Conservation (phyloP, 2,888 invertebrate genomes). For the Cantharis rufa region DNA sequence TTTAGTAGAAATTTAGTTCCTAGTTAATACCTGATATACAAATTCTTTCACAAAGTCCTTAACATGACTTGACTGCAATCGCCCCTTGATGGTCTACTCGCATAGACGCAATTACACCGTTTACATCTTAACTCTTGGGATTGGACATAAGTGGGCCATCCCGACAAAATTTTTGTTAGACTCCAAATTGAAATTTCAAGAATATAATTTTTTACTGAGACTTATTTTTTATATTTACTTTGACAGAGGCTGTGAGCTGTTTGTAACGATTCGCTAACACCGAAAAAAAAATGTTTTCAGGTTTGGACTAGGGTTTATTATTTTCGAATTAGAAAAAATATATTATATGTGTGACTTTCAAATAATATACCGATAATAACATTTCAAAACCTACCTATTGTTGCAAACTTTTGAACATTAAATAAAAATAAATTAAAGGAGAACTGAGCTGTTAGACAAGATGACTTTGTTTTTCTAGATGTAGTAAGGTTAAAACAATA, state of each 20-base stretch:
- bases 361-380: not conserved
- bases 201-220: too few relatives aligned
- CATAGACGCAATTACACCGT: too few relatives aligned
- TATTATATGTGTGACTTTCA: not conserved
- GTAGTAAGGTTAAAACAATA: slow-evolving; percentile 2
- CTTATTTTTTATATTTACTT: not conserved
- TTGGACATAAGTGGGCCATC: not conserved
- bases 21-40: not conserved
- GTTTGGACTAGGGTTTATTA: not conserved
- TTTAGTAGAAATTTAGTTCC: not conserved
- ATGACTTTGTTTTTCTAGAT: not conserved
- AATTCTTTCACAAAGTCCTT: not conserved
- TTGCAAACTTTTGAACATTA: not conserved
- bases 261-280: not conserved
- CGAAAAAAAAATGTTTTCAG: not conserved
- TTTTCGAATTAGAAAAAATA: not conserved
- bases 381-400: not conserved
- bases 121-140: too few relatives aligned
- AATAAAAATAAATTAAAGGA: not conserved
- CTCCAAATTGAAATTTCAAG: too few relatives aligned
- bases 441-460: not conserved
- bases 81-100: too few relatives aligned
- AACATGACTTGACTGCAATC: not conserved
- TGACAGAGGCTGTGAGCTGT: not conserved
- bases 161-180: not conserved